A percentile compares a stretch with the other conserved stretches of the same genome.
phyloP scores from a whole-genome alignment of 92 coral and sea anemone species.

The Bergia puertoricense region DNA sequence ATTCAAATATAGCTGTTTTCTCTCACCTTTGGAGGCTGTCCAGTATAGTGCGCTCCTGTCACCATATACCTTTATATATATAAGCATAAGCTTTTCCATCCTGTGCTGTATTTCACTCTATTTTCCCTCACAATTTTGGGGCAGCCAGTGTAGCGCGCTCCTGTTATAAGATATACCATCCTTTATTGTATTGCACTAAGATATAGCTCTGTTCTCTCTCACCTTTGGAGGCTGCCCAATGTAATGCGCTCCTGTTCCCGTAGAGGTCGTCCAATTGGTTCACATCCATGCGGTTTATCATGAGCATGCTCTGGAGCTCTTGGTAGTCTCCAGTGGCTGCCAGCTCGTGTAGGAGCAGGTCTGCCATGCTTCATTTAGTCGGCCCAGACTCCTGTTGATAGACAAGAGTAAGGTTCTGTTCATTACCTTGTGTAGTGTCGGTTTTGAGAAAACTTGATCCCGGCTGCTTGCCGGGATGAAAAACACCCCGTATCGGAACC shows the following conservation, averaged over 20 bases:
- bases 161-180: too few relatives aligned
- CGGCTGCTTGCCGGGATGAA: too few relatives aligned
- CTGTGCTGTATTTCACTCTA: too few relatives aligned
- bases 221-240: conserved; percentile 97
- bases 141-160: too few relatives aligned
- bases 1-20: too few relatives aligned
- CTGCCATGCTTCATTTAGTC: conserved; percentile 64
- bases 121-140: too few relatives aligned
- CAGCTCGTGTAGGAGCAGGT: conserved; percentile 93
- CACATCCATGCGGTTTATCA: conserved; percentile 90
- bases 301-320: conserved; percentile 83
- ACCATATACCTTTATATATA: conserved; percentile 46
- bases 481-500: too few relatives aligned
- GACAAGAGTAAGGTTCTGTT: neutral
- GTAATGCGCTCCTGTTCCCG: conserved; percentile 91
- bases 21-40: conserved; percentile 85
- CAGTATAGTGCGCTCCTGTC: conserved; percentile 86
- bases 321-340: conserved; percentile 90
- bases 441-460: too few relatives aligned
- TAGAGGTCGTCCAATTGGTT: conserved; percentile 88
- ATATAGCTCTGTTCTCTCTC: conserved; percentile 37
- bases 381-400: neutral
- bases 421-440: too few relatives aligned
- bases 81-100: too few relatives aligned
- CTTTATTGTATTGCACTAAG: too few relatives aligned